Conservation (phyloP, 1,140 invertebrate genomes). For the Paraescarpia echinospica region DNA sequence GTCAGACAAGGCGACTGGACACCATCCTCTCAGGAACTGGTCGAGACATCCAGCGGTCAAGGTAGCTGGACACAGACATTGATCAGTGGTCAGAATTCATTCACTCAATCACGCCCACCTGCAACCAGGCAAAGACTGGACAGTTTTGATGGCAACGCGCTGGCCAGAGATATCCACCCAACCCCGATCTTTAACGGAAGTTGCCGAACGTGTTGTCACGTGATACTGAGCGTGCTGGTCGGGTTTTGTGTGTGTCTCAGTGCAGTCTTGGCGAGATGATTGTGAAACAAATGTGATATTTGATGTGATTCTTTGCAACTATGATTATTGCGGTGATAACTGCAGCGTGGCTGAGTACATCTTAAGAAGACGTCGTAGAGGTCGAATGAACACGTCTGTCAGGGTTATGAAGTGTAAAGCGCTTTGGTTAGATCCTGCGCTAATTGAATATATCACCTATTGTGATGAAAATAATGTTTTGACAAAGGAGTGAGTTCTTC, state of each 20-base stretch:
- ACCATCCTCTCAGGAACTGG: not conserved
- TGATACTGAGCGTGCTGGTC: not conserved
- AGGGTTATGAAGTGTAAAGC: too few relatives aligned
- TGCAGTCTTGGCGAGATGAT: not conserved
- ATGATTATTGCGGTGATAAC: too few relatives aligned
- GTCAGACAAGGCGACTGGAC: not conserved
- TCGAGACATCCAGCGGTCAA: not conserved
- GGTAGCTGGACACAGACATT: not conserved
- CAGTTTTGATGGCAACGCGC: too few relatives aligned
- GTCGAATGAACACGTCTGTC: too few relatives aligned
- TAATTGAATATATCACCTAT: not conserved
- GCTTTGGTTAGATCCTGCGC: not conserved
- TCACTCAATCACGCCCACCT: not conserved
- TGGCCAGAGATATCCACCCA: not conserved
- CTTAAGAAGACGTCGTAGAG: too few relatives aligned
- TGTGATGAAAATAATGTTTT: not conserved
- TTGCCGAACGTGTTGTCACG: not conserved
- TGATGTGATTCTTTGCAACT: not conserved
- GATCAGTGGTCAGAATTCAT: not conserved
- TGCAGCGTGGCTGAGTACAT: too few relatives aligned
- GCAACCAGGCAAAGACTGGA: not conserved
- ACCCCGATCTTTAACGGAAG: not conserved
- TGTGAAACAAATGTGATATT: not conserved
- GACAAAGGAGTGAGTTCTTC: not conserved
- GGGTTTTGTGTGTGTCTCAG: not conserved